These are phyloP conservation scores for Rhinolophus sinicus DNA, from an alignment of 2,113 vertebrate genomes.

Conservation along the genomic window DNA sequence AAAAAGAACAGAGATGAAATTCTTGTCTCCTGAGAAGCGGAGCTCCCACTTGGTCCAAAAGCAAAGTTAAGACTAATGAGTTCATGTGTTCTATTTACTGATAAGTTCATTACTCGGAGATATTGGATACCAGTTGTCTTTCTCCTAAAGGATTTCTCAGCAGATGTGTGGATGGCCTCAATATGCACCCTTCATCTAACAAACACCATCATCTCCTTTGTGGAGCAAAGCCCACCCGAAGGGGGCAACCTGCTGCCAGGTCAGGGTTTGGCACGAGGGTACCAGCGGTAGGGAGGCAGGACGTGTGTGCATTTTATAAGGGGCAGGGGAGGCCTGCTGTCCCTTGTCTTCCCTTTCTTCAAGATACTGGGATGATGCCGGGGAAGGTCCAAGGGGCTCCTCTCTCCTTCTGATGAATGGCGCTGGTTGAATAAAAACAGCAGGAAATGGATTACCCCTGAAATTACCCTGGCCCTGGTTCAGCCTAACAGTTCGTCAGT, in stretches of 20 bases:
- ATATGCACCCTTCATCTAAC: constrained; percentile 6
- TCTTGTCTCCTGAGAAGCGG: constrained; percentile 60
- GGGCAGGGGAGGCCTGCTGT: neutral
- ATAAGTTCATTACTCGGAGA: constrained; percentile 75
- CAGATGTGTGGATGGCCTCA: constrained; percentile 29
- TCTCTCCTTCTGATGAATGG: neutral
- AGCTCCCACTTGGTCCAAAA: constrained; percentile 70
- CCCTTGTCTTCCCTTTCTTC: neutral
- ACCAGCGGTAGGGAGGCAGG: neutral
- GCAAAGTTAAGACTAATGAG: constrained; percentile 79
- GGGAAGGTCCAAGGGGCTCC: neutral
- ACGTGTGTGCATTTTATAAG: neutral
- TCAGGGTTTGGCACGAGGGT: rapidly evolving
- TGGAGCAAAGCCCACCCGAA: neutral
- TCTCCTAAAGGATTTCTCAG: constrained; percentile 70
- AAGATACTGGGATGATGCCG: neutral
- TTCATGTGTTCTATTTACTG: constrained; percentile 72
- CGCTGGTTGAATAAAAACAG: neutral
- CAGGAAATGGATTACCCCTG: constrained; percentile 25
- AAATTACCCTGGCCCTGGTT: neutral
- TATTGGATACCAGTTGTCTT: constrained; percentile 69
- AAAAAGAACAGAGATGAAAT: constrained; percentile 73
- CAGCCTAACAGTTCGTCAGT: neutral
- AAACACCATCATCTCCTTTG: constrained; percentile 40
- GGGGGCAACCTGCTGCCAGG: neutral